Conservation (phyloP, 2,113 vertebrate genomes). For the Hydropotes inermis region DNA sequence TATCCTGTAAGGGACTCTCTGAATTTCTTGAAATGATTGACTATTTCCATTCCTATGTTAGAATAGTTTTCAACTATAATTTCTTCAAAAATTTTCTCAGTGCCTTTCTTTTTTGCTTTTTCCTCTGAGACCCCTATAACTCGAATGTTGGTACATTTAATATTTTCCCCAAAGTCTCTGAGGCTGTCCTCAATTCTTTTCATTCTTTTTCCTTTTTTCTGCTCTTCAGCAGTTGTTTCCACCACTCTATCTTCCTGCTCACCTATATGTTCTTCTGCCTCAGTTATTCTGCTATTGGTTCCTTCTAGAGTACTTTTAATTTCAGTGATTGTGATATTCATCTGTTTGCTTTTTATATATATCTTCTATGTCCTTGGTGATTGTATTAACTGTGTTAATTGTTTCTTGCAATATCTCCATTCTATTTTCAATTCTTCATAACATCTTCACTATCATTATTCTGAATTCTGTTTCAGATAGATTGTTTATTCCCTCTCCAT, state of each 20-base stretch:
- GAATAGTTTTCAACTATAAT: not conserved
- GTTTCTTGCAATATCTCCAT: not conserved
- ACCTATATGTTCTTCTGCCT: not conserved
- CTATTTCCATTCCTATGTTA: not conserved
- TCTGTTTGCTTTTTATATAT: not conserved
- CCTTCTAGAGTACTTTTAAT: not conserved
- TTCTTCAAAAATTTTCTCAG: not conserved
- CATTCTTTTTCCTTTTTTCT: not conserved
- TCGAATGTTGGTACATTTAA: not conserved
- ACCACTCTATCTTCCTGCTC: not conserved
- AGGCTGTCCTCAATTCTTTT: not conserved
- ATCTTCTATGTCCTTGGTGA: not conserved
- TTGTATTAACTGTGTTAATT: not conserved
- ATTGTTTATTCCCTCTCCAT: not conserved
- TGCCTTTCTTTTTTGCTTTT: not conserved
- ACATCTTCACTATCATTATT: not conserved
- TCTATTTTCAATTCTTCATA: not conserved
- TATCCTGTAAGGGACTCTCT: not conserved
- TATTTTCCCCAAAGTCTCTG: not conserved
- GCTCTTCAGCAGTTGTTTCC: not conserved
- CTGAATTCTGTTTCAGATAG: not conserved
- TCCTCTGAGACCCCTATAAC: not conserved
- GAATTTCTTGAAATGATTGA: not conserved
- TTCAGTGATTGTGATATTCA: not conserved
- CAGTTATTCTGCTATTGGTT: not conserved